Evolutionary conservation across 2,113 vertebrate species (phyloP).

Genomic region (Boleophthalmus pectinirostris): DNA sequence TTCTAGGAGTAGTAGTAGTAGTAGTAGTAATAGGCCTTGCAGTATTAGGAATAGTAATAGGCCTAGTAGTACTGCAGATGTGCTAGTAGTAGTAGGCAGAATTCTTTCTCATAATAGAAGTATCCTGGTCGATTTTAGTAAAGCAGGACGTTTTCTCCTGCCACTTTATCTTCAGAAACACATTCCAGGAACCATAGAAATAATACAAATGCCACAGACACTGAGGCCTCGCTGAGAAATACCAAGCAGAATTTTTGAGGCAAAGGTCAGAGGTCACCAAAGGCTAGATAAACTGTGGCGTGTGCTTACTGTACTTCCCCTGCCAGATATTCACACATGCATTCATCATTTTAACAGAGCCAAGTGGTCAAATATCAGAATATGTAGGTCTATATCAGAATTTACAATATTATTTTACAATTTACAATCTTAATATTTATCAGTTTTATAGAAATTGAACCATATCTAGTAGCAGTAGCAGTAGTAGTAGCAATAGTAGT

Average conservation of each 20-base stretch:
- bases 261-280: conserved; percentile 47
- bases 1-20: background rate
- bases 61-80: no score
- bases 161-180: background rate
- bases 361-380: background rate
- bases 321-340: conserved; percentile 1
- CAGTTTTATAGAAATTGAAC: no score
- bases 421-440: no score
- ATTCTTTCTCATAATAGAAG: background rate
- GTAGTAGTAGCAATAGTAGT: no score
- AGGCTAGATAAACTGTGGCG: conserved; percentile 57
- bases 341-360: background rate
- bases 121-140: background rate
- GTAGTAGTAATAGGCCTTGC: no score
- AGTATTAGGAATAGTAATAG: no score
- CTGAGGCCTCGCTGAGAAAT: background rate
- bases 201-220: background rate
- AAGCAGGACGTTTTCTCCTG: background rate
- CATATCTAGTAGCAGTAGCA: no score
- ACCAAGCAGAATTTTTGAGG: conserved; percentile 19
- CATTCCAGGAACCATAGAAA: background rate
- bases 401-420: background rate
- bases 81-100: no score
- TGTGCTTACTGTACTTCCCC: conserved; percentile 22
- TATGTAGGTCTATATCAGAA: background rate